These are phyloP conservation scores for Caerostris darwini DNA, from an alignment of 1,140 invertebrate genomes.

Conservation along the genomic window DNA sequence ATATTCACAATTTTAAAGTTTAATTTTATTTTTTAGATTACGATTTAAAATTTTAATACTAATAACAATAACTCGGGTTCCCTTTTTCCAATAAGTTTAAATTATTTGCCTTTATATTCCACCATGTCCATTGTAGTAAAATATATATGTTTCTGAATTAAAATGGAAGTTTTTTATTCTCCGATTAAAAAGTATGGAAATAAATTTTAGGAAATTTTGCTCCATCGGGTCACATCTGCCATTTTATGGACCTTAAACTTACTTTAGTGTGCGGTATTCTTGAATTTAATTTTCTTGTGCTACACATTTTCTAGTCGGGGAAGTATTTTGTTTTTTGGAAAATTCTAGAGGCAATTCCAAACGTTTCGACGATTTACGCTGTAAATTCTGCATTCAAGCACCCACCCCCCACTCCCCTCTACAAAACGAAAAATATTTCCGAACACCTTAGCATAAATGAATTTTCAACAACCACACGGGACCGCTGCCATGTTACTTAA, in stretches of 20 bases:
- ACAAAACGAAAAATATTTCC: neutral
- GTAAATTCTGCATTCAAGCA: slow-evolving; percentile 1
- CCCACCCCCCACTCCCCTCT: neutral
- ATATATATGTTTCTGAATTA: neutral
- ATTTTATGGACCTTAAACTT: slow-evolving; percentile 29
- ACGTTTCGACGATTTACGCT: slow-evolving; percentile 31
- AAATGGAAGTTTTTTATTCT: neutral
- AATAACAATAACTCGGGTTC: too few species aligned
- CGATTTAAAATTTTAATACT: too few species aligned
- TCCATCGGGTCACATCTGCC: slow-evolving; percentile 20
- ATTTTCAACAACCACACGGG: slow-evolving; percentile 37
- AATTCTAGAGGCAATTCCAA: slow-evolving; percentile 12
- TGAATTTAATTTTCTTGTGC: slow-evolving; percentile 37
- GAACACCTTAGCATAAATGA: slow-evolving; percentile 55
- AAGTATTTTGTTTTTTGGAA: slow-evolving; percentile 11
- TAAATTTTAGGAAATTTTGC: neutral
- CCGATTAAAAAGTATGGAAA: slow-evolving; percentile 34
- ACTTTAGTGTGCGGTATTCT: slow-evolving; percentile 32
- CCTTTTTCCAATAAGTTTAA: too few species aligned
- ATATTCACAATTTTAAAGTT: too few species aligned
- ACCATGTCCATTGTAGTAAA: too few species aligned
- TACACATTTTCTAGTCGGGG: neutral
- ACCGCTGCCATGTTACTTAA: slow-evolving; percentile 16
- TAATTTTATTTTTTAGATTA: too few species aligned
- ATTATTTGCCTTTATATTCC: too few species aligned